phyloP scores from a whole-genome alignment of 2,797 vertebrate species.

The Enteromius paludinosus region DNA sequence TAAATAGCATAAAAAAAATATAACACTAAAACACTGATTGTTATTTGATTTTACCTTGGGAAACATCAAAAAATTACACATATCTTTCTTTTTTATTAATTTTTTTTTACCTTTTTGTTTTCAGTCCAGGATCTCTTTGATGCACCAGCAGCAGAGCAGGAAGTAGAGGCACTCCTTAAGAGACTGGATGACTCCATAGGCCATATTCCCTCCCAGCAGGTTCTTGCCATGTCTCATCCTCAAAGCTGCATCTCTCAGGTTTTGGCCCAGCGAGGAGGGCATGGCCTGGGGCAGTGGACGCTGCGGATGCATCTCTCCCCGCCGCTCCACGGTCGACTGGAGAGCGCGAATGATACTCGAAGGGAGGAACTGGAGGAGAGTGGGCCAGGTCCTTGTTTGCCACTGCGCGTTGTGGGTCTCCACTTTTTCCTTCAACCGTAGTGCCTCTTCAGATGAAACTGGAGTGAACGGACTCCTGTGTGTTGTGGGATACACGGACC shows the following conservation, averaged over 20 bases:
- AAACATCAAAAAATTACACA: too few species aligned
- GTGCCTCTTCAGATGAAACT: not conserved
- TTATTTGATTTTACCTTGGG: not conserved
- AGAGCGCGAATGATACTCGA: slow-evolving; percentile 24
- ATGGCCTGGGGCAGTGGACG: slow-evolving; percentile 78
- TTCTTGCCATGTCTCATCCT: slow-evolving; percentile 72
- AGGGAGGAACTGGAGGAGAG: slow-evolving; percentile 31
- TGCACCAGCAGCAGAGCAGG: slow-evolving; percentile 93
- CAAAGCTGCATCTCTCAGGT: slow-evolving; percentile 71
- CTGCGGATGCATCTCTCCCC: slow-evolving; percentile 71
- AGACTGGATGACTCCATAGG: slow-evolving; percentile 78
- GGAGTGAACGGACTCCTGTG: not conserved
- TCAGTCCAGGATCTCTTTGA: slow-evolving; percentile 89
- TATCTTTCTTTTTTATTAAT: not conserved
- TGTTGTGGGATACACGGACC: not conserved
- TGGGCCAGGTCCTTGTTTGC: slow-evolving; percentile 8
- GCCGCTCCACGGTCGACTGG: slow-evolving; percentile 45
- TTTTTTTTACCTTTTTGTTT: not conserved
- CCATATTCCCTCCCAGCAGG: slow-evolving; percentile 74
- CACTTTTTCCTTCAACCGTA: slow-evolving; percentile 16
- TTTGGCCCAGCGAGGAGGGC: slow-evolving; percentile 76
- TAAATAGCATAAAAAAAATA: not conserved
- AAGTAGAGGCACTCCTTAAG: slow-evolving; percentile 85
- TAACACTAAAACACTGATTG: not conserved
- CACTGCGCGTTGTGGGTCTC: slow-evolving; percentile 27